phyloP scores from a whole-genome alignment of 2,797 vertebrate genomes.

The Cuculus canorus region DNA sequence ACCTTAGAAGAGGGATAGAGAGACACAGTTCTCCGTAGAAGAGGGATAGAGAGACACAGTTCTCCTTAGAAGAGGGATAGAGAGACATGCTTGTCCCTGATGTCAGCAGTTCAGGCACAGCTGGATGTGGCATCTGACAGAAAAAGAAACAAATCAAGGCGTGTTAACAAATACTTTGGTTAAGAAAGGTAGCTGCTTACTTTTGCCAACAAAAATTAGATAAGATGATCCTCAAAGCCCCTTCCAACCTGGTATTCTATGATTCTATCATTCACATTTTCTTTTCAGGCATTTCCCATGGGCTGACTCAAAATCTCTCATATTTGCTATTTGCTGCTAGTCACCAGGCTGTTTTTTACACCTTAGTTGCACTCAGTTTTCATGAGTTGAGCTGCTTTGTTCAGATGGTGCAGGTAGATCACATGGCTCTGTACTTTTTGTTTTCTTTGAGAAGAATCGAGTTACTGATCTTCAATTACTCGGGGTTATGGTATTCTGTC shows the following conservation, averaged over 20 bases:
- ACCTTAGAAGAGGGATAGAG: not conserved
- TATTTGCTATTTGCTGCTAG: not conserved
- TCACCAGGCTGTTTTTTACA: not conserved
- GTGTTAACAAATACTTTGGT: not conserved
- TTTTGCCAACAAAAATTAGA: no score
- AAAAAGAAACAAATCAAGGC: constrained; percentile 15
- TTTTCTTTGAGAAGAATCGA: not conserved
- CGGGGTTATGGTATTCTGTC: not conserved
- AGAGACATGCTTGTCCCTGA: not conserved
- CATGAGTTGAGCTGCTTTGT: not conserved
- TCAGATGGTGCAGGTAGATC: not conserved
- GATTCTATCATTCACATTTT: not conserved
- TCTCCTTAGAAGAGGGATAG: not conserved
- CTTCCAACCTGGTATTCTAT: no score
- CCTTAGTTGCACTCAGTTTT: not conserved
- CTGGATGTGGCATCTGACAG: not conserved
- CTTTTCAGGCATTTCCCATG: not conserved
- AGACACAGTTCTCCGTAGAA: not conserved
- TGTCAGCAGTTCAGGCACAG: constrained; percentile 8
- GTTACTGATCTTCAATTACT: not conserved
- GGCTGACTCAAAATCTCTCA: not conserved
- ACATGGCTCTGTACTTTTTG: not conserved
- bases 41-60: not conserved
- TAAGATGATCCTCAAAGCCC: no score
- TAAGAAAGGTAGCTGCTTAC: not conserved